Base-by-base conservation (phyloP, 2,113 vertebrate genomes). In the Stercorarius parasiticus region DNA sequence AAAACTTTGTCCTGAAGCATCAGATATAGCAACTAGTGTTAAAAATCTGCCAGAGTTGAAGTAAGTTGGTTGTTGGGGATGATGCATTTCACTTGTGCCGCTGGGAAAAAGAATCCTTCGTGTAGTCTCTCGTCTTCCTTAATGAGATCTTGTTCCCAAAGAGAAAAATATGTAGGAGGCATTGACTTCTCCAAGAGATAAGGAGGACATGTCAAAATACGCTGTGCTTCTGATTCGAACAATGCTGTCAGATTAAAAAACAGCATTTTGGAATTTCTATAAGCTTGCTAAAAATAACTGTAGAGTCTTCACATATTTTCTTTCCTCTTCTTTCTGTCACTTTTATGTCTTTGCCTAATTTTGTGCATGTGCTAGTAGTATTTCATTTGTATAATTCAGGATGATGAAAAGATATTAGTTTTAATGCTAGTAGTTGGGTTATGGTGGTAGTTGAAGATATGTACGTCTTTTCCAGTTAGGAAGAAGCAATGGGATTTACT, bases 11-110 rank as follows among this genome's bases (percentile, higher is more conserved):
- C 99, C 99, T 6, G 99, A 99, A 97, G 99, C 99, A 62, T 97
- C 98, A 69, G 98, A 99, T 97, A 99, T 99, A 95, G 98, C 99
- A 93, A 99, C 98, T 82, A 99, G 99, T 98, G 99, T 99, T 90
- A 98, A 99, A 98, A 99, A 99, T 97, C 98, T 99, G 93, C 99
- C 99, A 32, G 99, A 99, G 90, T 91, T 99, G 85, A 99, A 99
- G 99, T 99, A 98, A 98, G 99, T 98, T 84, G 86, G 16, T 95
- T 53, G 17, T 79, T 61, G 79, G 72, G 25, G 19, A 36, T 83
- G 40, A 34, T 69, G 40, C 38, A 9, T 58, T 91, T 83, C 45
- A 36, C 17, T 70, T 72, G 16, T 6, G 12, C 43, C 67, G 13
- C 55, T 93, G 58, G 49, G 40, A n/a, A 85, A 45, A 90, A 52